phyloP scores from a whole-genome alignment of 1,140 invertebrate species.

The Habropoda laboriosa region DNA sequence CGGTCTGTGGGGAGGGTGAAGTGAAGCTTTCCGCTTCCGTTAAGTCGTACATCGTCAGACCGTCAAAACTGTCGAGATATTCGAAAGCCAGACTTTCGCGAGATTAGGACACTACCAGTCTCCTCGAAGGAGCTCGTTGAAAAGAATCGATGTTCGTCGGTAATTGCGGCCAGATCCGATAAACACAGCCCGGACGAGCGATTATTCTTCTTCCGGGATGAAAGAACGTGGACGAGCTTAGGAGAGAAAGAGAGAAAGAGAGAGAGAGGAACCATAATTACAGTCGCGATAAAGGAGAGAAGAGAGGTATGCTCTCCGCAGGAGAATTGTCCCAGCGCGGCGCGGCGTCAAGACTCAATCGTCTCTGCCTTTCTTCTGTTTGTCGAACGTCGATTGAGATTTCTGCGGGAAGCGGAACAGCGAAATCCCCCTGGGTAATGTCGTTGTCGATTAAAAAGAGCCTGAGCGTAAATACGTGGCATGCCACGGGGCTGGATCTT shows the following conservation, averaged over 20 bases:
- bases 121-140: not conserved
- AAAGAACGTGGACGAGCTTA: not conserved
- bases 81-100: not conserved
- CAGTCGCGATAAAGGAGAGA: not conserved
- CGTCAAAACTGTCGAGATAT: not conserved
- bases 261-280: constrained; percentile 39
- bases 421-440: not conserved
- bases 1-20: too few relatives aligned
- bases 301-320: not conserved
- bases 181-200: not conserved
- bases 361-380: constrained; percentile 1
- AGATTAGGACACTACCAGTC: not conserved
- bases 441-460: not conserved
- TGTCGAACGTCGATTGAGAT: constrained; percentile 17
- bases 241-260: too few relatives aligned
- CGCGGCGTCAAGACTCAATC: constrained; percentile 31
- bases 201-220: constrained; percentile 28
- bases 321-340: not conserved
- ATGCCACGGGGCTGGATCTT: not conserved
- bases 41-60: not conserved
- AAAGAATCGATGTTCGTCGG: not conserved
- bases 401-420: not conserved
- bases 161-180: constrained; percentile 1
- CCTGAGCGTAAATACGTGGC: constrained; percentile 2
- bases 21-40: not conserved